Percentiles rank a stretch among this genome's conserved stretches.
These are phyloP conservation scores for Archegozetes longisetosus DNA, from an alignment of 1,140 invertebrate genomes.

Conservation along the genomic window DNA sequence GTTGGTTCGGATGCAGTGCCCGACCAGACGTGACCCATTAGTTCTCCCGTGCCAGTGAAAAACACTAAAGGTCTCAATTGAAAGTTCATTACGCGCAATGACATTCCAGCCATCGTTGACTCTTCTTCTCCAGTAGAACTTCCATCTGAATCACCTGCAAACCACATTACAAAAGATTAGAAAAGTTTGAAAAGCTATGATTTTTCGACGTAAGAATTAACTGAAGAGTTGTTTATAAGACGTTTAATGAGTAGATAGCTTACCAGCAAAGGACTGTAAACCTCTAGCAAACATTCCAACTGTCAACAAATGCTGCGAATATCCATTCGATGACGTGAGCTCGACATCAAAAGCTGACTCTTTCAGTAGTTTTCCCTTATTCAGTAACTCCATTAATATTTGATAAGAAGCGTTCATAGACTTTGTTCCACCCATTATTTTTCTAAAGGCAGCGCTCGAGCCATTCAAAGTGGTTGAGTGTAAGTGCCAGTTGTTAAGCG, in stretches of 20 bases:
- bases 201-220: not conserved
- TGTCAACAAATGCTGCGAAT: constrained; percentile 36
- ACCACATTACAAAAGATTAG: too few species aligned
- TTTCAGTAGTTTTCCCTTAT: constrained; percentile 52
- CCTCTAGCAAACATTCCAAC: constrained; percentile 61
- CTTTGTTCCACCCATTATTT: constrained; percentile 25
- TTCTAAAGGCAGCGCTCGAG: constrained; percentile 9
- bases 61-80: constrained; percentile 65
- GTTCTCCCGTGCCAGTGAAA: constrained; percentile 61
- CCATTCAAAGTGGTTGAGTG: constrained; percentile 33
- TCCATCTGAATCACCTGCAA: constrained; percentile 19
- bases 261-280: constrained; percentile 41
- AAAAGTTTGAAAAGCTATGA: not conserved
- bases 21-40: constrained; percentile 79
- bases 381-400: constrained; percentile 55
- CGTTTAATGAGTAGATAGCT: constrained; percentile 21
- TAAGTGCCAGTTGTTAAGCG: constrained; percentile 12
- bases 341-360: constrained; percentile 53
- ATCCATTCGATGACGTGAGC: constrained; percentile 34
- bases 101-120: constrained; percentile 61
- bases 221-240: not conserved
- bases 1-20: constrained; percentile 63
- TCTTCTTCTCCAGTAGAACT: constrained; percentile 29
- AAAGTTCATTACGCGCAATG: constrained; percentile 56
- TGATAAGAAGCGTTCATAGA: constrained; percentile 46